These are phyloP conservation scores for Ernsta delagoae DNA, from an alignment of 2,888 invertebrate species.

Conservation along the genomic window DNA sequence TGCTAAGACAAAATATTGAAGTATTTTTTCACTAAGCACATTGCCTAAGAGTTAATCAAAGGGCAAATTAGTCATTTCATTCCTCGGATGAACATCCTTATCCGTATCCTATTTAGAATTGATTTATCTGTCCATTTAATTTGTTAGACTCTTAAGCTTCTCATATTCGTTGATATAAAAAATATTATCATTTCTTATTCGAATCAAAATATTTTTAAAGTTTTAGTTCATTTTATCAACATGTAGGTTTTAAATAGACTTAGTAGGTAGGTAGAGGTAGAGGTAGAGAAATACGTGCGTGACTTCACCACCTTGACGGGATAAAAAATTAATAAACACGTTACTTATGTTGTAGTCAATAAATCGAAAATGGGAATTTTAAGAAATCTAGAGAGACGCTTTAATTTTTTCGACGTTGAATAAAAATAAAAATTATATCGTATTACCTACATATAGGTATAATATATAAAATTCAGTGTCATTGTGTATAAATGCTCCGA, in stretches of 20 bases:
- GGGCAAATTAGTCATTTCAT: slow-evolving; percentile 31
- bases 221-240: slow-evolving; percentile 2
- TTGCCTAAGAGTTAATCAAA: no score
- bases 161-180: no score
- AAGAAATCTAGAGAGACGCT: background rate
- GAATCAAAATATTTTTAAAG: no score
- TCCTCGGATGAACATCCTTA: slow-evolving; percentile 34
- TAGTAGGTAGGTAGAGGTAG: background rate
- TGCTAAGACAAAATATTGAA: no score
- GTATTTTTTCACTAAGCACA: no score
- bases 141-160: background rate
- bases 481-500: no score
- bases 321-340: slow-evolving; percentile 15
- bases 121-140: slow-evolving; percentile 18
- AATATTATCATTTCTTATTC: background rate
- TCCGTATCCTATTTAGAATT: slow-evolving; percentile 35
- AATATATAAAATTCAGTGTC: no score
- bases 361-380: background rate
- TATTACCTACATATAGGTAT: no score
- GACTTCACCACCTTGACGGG: slow-evolving; percentile 10
- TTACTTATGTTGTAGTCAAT: background rate
- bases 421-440: no score
- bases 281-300: background rate
- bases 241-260: slow-evolving; percentile 1
- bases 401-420: no score